These are phyloP conservation scores for Rhinoraja longicauda DNA, from an alignment of 2,797 vertebrate genomes.

Conservation along the genomic window DNA sequence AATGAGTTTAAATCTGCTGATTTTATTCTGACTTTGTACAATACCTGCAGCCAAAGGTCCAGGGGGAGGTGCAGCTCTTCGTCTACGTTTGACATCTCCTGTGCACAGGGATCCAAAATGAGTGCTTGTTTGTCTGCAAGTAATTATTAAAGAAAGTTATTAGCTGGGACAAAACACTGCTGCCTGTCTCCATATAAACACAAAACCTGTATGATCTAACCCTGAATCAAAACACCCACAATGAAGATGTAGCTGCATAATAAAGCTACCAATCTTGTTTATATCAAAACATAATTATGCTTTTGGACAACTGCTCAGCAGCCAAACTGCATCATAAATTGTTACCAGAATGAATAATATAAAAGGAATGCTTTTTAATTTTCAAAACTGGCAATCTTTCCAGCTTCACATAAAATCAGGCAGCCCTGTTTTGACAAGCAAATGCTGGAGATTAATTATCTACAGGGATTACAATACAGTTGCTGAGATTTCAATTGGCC, in stretches of 20 bases:
- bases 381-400: constrained; percentile 83
- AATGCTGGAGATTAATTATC: constrained; percentile 71
- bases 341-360: constrained; percentile 75
- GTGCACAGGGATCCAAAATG: constrained; percentile 93
- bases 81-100: constrained; percentile 92
- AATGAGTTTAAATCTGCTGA: background rate
- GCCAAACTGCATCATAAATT: constrained; percentile 83
- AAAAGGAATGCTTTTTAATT: constrained; percentile 88
- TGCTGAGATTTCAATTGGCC: constrained; percentile 64
- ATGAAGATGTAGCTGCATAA: constrained; percentile 57
- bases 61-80: constrained; percentile 87
- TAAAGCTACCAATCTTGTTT: constrained; percentile 84
- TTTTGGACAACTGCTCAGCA: constrained; percentile 80
- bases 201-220: constrained; percentile 55
- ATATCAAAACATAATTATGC: constrained; percentile 90
- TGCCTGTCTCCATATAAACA: constrained; percentile 48
- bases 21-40: background rate
- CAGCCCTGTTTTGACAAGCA: constrained; percentile 61
- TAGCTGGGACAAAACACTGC: constrained; percentile 54
- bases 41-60: constrained; percentile 74
- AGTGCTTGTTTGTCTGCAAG: constrained; percentile 88
- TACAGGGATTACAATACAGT: constrained; percentile 65
- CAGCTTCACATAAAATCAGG: constrained; percentile 68
- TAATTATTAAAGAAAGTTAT: constrained; percentile 65
- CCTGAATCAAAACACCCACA: constrained; percentile 60